phyloP scores from a whole-genome alignment of 2,113 vertebrate species.

The Sphaerodactylus townsendi region DNA sequence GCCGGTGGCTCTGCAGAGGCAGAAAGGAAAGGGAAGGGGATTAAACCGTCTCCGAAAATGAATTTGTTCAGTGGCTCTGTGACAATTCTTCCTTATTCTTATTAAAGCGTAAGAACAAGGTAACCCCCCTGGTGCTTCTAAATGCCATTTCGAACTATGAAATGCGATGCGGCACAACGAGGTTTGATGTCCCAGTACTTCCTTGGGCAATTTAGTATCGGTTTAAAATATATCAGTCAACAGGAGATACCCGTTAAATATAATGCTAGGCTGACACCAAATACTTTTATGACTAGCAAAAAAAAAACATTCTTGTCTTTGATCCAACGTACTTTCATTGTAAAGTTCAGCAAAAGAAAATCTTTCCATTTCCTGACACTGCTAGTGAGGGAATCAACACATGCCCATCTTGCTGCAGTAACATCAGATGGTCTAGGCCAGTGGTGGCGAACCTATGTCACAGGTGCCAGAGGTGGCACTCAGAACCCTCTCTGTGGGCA shows the following conservation, averaged over 20 bases:
- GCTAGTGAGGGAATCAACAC: too few species aligned
- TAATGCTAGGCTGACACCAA: slow-evolving; percentile 22
- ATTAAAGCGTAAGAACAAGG: slow-evolving; percentile 52
- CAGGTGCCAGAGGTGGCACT: too few species aligned
- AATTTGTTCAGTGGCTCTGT: slow-evolving; percentile 15
- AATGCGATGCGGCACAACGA: slow-evolving; percentile 39
- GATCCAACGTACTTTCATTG: slow-evolving; percentile 27
- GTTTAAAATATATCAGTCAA: slow-evolving; percentile 58
- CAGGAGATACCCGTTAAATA: slow-evolving; percentile 38
- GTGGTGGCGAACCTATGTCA: too few species aligned
- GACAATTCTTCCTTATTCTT: slow-evolving; percentile 46
- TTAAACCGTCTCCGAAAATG: slow-evolving; percentile 41
- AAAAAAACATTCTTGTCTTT: slow-evolving; percentile 32
- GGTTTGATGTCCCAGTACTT: slow-evolving; percentile 53
- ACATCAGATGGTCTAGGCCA: too few species aligned
- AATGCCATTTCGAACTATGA: slow-evolving; percentile 26
- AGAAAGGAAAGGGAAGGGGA: slow-evolving; percentile 12
- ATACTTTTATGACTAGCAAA: slow-evolving; percentile 18
- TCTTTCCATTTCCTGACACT: too few species aligned
- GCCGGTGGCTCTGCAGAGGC: slow-evolving; percentile 12
- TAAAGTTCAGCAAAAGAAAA: slow-evolving; percentile 9
- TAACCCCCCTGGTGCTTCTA: slow-evolving; percentile 36
- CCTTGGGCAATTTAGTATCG: slow-evolving; percentile 47
- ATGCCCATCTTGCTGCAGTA: too few species aligned
- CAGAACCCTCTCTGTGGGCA: too few species aligned